A percentile compares a stretch with the other conserved stretches of the same genome.
Conservation (phyloP, 2,797 vertebrate genomes). For the Luscinia luscinia region DNA sequence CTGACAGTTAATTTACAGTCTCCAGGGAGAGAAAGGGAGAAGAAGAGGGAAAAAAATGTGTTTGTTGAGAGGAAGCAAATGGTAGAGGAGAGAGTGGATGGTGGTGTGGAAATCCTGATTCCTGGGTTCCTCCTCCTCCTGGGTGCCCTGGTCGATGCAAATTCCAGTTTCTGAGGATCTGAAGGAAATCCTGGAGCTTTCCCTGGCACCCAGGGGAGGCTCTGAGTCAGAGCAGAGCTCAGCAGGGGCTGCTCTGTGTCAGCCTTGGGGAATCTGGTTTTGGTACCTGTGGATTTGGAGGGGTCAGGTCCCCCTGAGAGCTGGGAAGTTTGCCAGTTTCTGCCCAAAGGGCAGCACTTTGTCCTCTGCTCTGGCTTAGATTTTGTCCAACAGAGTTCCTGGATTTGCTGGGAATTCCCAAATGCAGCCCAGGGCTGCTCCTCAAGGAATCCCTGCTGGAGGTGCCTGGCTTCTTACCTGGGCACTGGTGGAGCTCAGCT, state of each 20-base stretch:
- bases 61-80: neutral
- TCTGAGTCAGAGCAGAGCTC: neutral
- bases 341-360: neutral
- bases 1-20: conserved; percentile 34
- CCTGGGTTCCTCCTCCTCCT: neutral
- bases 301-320: neutral
- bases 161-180: rapidly evolving
- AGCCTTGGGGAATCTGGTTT: rapidly evolving
- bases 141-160: neutral
- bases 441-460: neutral
- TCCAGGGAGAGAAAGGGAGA: neutral
- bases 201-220: rapidly evolving
- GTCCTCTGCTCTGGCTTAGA: neutral
- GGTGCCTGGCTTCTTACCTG: neutral
- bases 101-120: neutral
- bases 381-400: neutral
- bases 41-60: neutral
- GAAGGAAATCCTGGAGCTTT: neutral
- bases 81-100: neutral
- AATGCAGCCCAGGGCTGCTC: neutral
- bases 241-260: neutral
- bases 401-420: neutral
- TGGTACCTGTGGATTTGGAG: neutral
- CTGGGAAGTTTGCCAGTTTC: too few species aligned
- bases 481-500: rapidly evolving